Evolutionary conservation across 2,888 invertebrate genomes (phyloP).

Genomic region (Eupithecia pulchellata): DNA sequence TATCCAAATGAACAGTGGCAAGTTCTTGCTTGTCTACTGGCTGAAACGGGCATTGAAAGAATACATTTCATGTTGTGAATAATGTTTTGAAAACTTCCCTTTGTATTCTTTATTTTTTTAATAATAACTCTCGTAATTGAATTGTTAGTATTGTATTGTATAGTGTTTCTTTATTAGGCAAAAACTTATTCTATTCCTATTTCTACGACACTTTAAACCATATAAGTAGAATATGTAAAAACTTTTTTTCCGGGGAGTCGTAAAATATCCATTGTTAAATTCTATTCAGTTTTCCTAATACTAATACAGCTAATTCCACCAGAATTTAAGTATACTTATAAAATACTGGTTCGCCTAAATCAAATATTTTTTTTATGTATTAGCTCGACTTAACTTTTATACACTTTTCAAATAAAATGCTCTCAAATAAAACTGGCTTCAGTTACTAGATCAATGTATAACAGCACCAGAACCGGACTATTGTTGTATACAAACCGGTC

Average conservation of each 20-base stretch:
- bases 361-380: background rate
- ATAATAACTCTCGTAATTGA: background rate
- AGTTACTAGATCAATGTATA: constrained; percentile 39
- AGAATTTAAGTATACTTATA: no score
- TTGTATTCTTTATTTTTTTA: background rate
- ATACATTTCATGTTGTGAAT: constrained; percentile 14
- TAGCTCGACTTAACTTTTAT: background rate
- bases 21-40: constrained; percentile 28
- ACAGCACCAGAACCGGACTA: constrained; percentile 54
- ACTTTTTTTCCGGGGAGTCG: no score
- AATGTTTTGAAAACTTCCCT: constrained; percentile 23
- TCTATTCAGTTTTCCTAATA: no score
- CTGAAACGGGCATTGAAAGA: constrained; percentile 29
- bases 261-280: no score
- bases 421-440: constrained; percentile 16
- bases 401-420: no score
- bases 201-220: background rate
- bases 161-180: no score
- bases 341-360: background rate
- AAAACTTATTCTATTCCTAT: no score
- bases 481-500: constrained; percentile 71
- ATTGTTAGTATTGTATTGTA: no score
- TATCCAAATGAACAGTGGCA: constrained; percentile 34
- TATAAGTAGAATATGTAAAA: no score
- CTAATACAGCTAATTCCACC: no score